Evolutionary conservation across 1,140 invertebrate species (phyloP), one percentile per base, ranked within the genome.

Genomic region (Heliothis subflexa): DNA sequence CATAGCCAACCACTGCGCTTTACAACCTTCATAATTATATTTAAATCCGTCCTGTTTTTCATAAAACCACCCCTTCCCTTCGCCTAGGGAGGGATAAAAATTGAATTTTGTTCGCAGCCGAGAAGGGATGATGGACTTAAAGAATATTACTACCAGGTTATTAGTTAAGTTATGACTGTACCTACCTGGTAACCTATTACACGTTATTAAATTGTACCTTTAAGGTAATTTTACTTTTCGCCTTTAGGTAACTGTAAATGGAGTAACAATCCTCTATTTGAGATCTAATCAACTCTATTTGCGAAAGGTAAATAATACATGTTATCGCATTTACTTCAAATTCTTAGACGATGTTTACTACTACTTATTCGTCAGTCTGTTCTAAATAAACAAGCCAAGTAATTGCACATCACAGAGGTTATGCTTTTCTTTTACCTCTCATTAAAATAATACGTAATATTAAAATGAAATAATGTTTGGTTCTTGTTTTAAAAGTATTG

Each of bases 21-120:
- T 68, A 68, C 16, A n/a, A 49, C 10, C 45, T 18, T 28, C 66
- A 49, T 70, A 70, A 70, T 70, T 70, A 70, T 28, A 18, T 52
- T 70, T 52, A 52, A 71, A 54, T 71, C 28, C 28, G 25, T 18
- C 14, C 49, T 33, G 47, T n/a, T 73, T 75, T 75, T 75, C 59
- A 64, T 64, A 64, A 54, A 54, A 28, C 16, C 47, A 25, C 28
- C 57, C 59, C 47, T 49, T 10, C 55, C 40, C 2, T 66, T 66
- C n/a, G 45, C 40, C 40, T 64, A 16, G 57, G 55, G 16, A 59
- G 5, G 47, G 14, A 47, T 18, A 75, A 75, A 74, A 62, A 62
- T 75, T 50, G 18, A 50, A 52, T 75, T 64, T 75, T 64, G 40
- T 61, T 74, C 55, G 40, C 40, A 64, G 2, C 49, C 28, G 52